Percentiles rank a stretch among this genome's conserved stretches.
Evolutionary conservation across 2,113 vertebrate genomes (phyloP).

Genomic region (Lepisosteus osseus): DNA sequence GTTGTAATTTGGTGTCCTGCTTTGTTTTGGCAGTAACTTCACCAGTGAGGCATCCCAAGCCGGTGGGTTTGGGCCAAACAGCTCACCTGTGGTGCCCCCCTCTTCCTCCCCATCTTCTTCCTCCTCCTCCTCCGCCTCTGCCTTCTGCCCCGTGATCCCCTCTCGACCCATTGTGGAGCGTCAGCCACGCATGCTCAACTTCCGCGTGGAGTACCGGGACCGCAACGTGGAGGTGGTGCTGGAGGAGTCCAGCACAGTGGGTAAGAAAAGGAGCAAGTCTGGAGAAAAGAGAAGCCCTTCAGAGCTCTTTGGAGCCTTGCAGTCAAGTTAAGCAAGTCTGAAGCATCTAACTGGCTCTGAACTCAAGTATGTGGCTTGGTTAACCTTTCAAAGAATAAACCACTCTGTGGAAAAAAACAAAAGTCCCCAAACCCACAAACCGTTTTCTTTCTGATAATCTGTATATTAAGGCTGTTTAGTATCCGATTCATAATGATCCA

Average conservation of each 20-base stretch:
- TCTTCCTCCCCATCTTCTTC: slow-evolving; percentile 66
- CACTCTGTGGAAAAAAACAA: no score
- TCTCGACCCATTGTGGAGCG: slow-evolving; percentile 90
- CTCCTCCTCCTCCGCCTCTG: slow-evolving; percentile 76
- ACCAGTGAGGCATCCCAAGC: slow-evolving; percentile 75
- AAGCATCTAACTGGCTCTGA: no score
- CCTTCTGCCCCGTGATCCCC: slow-evolving; percentile 81
- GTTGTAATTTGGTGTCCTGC: slow-evolving; percentile 11
- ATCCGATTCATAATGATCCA: no score
- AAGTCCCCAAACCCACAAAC: no score
- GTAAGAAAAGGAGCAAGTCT: slow-evolving; percentile 62
- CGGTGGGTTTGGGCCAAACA: slow-evolving; percentile 51
- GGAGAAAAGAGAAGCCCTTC: no score
- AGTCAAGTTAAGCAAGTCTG: no score
- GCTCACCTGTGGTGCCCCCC: slow-evolving; percentile 50
- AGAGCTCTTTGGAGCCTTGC: no score
- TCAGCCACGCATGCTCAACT: slow-evolving; percentile 91
- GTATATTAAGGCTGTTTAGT: no score
- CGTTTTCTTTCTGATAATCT: no score
- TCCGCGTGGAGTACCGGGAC: slow-evolving; percentile 94
- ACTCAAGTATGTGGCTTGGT: no score
- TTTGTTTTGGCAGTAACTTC: slow-evolving; percentile 67
- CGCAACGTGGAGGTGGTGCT: slow-evolving; percentile 89
- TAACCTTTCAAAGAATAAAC: no score
- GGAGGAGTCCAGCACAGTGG: slow-evolving; percentile 89